Conservation (phyloP, 64 coral and sea anemone genomes). For the Pocillopora verrucosa region DNA sequence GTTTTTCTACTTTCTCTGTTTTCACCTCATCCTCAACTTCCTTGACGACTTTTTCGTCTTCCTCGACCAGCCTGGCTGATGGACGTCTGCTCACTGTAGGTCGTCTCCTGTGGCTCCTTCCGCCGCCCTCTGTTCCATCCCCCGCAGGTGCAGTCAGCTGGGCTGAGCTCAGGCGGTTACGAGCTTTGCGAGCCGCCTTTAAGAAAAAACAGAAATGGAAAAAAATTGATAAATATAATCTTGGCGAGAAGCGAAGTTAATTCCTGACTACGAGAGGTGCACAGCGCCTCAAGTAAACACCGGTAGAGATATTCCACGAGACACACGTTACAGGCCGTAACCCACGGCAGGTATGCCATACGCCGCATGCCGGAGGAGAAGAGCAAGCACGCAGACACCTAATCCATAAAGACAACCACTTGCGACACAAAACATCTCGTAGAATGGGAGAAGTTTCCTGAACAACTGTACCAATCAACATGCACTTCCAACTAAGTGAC, state of each 20-base stretch:
- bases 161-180: slow-evolving; percentile 79
- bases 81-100: slow-evolving; percentile 77
- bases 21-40: background rate
- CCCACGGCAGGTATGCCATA: too few relatives aligned
- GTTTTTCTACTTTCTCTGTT: background rate
- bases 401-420: too few relatives aligned
- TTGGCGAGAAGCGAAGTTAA: background rate
- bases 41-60: slow-evolving; percentile 28
- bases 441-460: too few relatives aligned
- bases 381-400: too few relatives aligned
- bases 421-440: too few relatives aligned
- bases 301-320: too few relatives aligned
- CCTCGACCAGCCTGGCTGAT: background rate
- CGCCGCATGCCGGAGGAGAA: too few relatives aligned
- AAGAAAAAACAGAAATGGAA: background rate
- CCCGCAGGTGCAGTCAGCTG: slow-evolving; percentile 28
- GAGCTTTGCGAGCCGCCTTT: slow-evolving; percentile 87
- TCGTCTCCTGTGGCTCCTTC: slow-evolving; percentile 60
- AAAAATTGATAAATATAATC: background rate
- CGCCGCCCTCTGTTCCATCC: slow-evolving; percentile 57
- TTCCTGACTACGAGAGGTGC: too few relatives aligned
- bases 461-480: too few relatives aligned
- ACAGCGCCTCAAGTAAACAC: too few relatives aligned
- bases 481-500: too few relatives aligned
- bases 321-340: too few relatives aligned